Evolutionary conservation across 2,888 invertebrate genomes (phyloP).

Genomic region (Coecobrya sp.): DNA sequence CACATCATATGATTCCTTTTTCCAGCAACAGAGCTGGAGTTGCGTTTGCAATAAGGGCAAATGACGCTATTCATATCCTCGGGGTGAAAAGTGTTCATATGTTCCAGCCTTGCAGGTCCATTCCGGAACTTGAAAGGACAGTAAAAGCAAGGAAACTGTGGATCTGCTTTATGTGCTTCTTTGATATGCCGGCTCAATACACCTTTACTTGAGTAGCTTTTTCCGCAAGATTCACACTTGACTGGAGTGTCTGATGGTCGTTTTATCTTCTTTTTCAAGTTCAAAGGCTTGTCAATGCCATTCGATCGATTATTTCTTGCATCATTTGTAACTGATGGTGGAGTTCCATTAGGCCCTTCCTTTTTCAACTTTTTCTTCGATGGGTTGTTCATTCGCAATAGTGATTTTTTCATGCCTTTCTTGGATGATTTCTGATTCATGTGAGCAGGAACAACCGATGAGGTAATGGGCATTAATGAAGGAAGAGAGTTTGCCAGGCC

Average conservation of each 20-base stretch:
- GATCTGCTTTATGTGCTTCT: conserved; percentile 53
- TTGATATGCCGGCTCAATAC: conserved; percentile 72
- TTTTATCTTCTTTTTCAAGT: conserved; percentile 25
- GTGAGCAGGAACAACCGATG: not conserved
- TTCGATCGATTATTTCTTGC: not conserved
- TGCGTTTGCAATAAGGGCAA: conserved; percentile 59
- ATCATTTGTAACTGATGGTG: not conserved
- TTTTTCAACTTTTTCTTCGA: not conserved
- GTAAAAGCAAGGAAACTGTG: conserved; percentile 71
- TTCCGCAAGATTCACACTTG: not conserved
- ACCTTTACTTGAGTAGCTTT: conserved; percentile 42
- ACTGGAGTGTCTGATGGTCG: conserved; percentile 32
- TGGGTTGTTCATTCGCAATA: not conserved
- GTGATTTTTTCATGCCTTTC: not conserved
- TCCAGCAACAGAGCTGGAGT: conserved; percentile 47
- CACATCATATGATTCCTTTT: conserved; percentile 75
- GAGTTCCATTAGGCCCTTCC: not conserved
- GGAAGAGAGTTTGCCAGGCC: not conserved
- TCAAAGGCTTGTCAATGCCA: not conserved
- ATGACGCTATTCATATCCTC: conserved; percentile 56
- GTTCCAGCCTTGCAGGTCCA: conserved; percentile 55
- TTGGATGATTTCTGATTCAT: not conserved
- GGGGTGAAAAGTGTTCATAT: conserved; percentile 52
- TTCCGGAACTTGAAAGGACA: conserved; percentile 53
- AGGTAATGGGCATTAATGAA: not conserved